Conservation (phyloP, 2,888 invertebrate species). For the Pollenia angustigena region DNA sequence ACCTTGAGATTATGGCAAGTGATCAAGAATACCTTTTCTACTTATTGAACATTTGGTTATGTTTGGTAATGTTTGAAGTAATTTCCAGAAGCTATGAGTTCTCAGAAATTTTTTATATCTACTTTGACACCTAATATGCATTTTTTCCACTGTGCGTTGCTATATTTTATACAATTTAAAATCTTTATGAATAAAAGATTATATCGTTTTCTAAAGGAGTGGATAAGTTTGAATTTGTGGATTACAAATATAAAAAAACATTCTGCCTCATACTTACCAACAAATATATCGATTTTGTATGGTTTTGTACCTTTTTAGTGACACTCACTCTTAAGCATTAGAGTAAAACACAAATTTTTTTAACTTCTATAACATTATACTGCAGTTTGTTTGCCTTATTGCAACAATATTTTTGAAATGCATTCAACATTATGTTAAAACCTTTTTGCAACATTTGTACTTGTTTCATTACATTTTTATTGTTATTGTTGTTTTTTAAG, state of each 20-base stretch:
- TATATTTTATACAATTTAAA: slow-evolving; percentile 20
- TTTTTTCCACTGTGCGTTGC: too few relatives aligned
- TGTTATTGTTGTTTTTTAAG: not conserved
- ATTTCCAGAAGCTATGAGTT: too few relatives aligned
- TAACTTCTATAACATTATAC: not conserved
- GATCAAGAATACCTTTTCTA: too few relatives aligned
- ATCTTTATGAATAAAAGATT: slow-evolving; percentile 68
- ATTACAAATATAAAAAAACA: not conserved
- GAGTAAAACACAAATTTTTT: too few relatives aligned
- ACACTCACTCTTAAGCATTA: not conserved
- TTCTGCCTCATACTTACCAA: too few relatives aligned
- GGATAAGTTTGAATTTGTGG: not conserved
- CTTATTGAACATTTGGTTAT: too few relatives aligned
- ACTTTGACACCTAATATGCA: too few relatives aligned
- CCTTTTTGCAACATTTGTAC: not conserved
- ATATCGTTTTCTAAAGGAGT: too few relatives aligned
- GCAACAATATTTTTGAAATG: slow-evolving; percentile 18
- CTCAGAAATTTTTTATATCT: too few relatives aligned
- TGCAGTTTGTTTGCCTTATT: slow-evolving; percentile 21
- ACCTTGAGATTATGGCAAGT: too few relatives aligned
- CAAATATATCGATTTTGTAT: not conserved
- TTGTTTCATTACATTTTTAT: slow-evolving; percentile 2
- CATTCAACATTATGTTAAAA: slow-evolving; percentile 3
- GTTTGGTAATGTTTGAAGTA: too few relatives aligned
- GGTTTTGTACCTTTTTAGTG: slow-evolving; percentile 2